A percentile compares a stretch with the other conserved stretches of the same genome.
Conservation (phyloP, 2,113 vertebrate species). For the Regulus satrapa region DNA sequence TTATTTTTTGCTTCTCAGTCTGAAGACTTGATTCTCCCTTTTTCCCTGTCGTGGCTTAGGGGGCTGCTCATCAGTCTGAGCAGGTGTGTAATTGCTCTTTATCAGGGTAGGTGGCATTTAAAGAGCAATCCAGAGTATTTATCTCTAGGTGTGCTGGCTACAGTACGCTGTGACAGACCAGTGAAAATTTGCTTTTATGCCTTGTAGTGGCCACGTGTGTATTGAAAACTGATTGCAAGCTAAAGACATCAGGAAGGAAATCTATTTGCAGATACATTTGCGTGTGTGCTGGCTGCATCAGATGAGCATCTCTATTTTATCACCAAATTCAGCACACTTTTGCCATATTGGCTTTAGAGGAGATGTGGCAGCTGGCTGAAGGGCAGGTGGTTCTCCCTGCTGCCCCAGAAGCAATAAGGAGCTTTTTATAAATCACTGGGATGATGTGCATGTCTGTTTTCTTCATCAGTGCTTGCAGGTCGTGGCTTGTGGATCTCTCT, state of each 20-base stretch:
- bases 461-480: background rate
- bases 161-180: background rate
- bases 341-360: background rate
- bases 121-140: background rate
- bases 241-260: background rate
- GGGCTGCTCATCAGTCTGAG: background rate
- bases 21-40: background rate
- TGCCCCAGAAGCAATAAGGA: background rate
- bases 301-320: background rate
- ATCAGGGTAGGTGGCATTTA: background rate
- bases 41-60: background rate
- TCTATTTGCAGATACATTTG: background rate
- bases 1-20: background rate
- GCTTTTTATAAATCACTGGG: background rate
- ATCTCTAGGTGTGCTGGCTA: background rate
- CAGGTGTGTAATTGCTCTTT: background rate
- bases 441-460: background rate
- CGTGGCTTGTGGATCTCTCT: background rate
- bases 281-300: background rate
- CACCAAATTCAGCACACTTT: background rate
- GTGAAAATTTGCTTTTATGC: background rate
- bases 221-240: background rate
- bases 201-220: background rate
- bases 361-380: background rate
- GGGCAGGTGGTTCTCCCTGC: background rate